phyloP scores from a whole-genome alignment of 2,888 invertebrate genomes.

The Tipula lateralis region DNA sequence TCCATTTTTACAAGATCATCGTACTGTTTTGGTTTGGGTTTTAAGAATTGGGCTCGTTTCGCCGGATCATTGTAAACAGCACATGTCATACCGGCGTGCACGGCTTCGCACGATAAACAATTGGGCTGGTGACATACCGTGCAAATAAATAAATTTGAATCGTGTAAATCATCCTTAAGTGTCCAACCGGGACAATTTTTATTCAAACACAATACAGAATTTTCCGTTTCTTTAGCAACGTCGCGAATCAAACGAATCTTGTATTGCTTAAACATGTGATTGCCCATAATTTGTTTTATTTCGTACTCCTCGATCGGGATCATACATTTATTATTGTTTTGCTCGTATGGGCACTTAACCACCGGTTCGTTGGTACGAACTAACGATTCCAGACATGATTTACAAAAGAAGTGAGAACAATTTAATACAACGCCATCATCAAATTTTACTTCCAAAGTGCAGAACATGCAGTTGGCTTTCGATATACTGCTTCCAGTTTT shows the following conservation, averaged over 20 bases:
- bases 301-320: neutral
- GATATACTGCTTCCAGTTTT: neutral
- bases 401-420: neutral
- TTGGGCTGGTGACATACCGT: neutral
- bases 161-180: neutral
- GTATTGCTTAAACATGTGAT: neutral
- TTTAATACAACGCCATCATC: neutral
- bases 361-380: neutral
- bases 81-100: neutral
- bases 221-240: neutral
- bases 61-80: neutral
- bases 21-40: constrained; percentile 38
- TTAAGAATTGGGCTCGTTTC: neutral
- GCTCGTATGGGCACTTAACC: neutral
- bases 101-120: neutral
- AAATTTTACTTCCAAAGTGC: neutral
- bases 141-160: neutral
- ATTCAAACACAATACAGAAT: neutral
- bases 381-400: neutral
- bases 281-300: neutral
- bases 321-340: neutral
- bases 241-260: neutral
- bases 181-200: neutral
- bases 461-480: neutral
- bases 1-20: neutral